A percentile compares a stretch with the other conserved stretches of the same genome.
These are phyloP conservation scores for Sander lucioperca DNA, from an alignment of 2,113 vertebrate genomes.

Conservation along the genomic window DNA sequence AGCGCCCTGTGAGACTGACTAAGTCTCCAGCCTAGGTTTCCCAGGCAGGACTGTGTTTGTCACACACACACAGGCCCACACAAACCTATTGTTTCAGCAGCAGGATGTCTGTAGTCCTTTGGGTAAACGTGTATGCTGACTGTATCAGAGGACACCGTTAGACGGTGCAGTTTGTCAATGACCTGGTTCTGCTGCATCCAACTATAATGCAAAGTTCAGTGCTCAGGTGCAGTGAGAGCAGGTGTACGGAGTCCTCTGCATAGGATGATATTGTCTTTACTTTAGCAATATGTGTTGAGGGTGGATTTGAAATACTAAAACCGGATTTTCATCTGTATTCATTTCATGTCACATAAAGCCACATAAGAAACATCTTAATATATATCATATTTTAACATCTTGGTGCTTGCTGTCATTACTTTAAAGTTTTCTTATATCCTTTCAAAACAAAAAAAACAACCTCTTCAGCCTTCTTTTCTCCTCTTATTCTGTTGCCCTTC, in stretches of 20 bases:
- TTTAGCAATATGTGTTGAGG: not conserved
- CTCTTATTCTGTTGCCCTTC: slow-evolving; percentile 24
- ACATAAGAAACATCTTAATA: not conserved
- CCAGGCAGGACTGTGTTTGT: slow-evolving; percentile 55
- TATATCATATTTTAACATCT: not conserved
- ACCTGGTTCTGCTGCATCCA: slow-evolving; percentile 53
- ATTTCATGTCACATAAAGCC: slow-evolving; percentile 12
- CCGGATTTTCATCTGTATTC: not conserved
- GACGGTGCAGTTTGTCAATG: slow-evolving; percentile 65
- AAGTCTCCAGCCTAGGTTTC: slow-evolving; percentile 51
- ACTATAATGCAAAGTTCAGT: slow-evolving; percentile 58
- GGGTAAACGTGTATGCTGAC: slow-evolving; percentile 69
- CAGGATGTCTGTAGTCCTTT: slow-evolving; percentile 52
- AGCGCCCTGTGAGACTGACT: slow-evolving; percentile 61
- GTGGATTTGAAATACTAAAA: slow-evolving; percentile 21
- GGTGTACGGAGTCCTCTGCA: slow-evolving; percentile 3
- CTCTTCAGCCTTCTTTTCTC: not conserved
- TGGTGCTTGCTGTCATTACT: not conserved
- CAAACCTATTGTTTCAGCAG: slow-evolving; percentile 68
- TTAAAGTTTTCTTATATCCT: slow-evolving; percentile 18
- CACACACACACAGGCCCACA: slow-evolving; percentile 34
- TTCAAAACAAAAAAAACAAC: slow-evolving; percentile 7
- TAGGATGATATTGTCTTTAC: slow-evolving; percentile 22
- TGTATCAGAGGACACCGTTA: slow-evolving; percentile 61
- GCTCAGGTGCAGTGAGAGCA: slow-evolving; percentile 43